A percentile compares a stretch with the other conserved stretches of the same genome.
phyloP scores from a whole-genome alignment of 2,888 invertebrate genomes.

The Rhimphoctona megacephalus region DNA sequence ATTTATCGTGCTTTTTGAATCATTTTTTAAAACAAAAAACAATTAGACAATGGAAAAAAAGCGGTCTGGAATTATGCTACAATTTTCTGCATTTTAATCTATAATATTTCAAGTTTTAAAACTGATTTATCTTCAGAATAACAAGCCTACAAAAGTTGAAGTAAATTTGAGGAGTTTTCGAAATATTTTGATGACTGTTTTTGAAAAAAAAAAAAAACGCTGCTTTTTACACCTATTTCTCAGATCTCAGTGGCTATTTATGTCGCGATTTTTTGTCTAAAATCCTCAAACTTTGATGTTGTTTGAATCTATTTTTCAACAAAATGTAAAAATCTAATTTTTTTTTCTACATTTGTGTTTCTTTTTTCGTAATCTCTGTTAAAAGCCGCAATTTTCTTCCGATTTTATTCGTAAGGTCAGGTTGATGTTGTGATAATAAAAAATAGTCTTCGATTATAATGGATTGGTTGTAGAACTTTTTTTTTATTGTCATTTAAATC shows the following conservation, averaged over 20 bases:
- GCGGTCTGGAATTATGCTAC: accelerated
- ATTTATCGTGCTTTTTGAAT: background rate
- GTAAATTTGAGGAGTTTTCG: too few relatives aligned
- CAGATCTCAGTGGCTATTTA: too few relatives aligned
- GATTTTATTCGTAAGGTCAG: background rate
- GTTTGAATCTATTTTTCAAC: too few relatives aligned
- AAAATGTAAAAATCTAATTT: background rate
- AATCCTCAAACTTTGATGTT: too few relatives aligned
- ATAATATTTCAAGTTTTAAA: too few relatives aligned
- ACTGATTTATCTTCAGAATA: too few relatives aligned
- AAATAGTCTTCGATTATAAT: background rate
- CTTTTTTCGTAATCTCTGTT: background rate
- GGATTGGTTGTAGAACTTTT: background rate
- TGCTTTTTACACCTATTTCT: too few relatives aligned
- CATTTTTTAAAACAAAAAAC: background rate
- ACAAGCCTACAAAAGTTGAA: too few relatives aligned
- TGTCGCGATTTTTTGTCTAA: too few relatives aligned
- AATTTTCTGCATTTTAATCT: background rate
- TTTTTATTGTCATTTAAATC: constrained; percentile 2
- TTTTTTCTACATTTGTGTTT: background rate
- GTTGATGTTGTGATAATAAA: background rate
- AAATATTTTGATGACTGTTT: too few relatives aligned
- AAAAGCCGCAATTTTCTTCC: background rate
- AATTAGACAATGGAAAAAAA: background rate
- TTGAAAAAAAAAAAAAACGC: too few relatives aligned